phyloP scores from a whole-genome alignment of 2,888 invertebrate species.

The Hydrotaea cyrtoneurina region DNA sequence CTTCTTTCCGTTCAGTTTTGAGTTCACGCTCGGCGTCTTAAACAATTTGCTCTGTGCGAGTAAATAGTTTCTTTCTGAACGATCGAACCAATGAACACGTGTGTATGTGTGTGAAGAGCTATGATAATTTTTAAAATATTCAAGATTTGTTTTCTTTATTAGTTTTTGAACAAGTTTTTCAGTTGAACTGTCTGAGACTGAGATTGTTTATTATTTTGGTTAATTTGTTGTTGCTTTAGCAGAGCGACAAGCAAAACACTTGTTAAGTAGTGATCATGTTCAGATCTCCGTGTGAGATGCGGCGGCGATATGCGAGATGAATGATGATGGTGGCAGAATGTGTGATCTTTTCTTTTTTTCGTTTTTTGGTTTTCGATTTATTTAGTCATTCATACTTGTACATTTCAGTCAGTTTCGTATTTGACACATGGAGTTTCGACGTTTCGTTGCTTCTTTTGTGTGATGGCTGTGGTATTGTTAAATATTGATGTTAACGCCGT shows the following conservation, averaged over 20 bases:
- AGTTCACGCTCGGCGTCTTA: neutral
- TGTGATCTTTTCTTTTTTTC: neutral
- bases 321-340: neutral
- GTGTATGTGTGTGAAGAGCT: neutral
- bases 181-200: too few relatives aligned
- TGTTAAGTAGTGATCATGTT: constrained; percentile 24
- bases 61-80: too few relatives aligned
- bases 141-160: constrained; percentile 31
- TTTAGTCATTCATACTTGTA: too few relatives aligned
- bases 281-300: neutral
- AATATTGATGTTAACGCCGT: constrained; percentile 48
- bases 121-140: constrained; percentile 30
- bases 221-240: neutral
- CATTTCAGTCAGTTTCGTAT: constrained; percentile 1
- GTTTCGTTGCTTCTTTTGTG: constrained; percentile 14
- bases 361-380: neutral
- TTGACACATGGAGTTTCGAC: constrained; percentile 7
- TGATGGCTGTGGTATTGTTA: constrained; percentile 16
- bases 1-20: neutral
- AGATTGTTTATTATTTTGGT: constrained; percentile 48
- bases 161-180: constrained; percentile 15
- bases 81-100: neutral
- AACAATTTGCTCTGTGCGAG: neutral
- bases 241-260: constrained; percentile 20
- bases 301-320: neutral